Conservation (phyloP, 2,888 invertebrate genomes). For the Xestia xanthographa region DNA sequence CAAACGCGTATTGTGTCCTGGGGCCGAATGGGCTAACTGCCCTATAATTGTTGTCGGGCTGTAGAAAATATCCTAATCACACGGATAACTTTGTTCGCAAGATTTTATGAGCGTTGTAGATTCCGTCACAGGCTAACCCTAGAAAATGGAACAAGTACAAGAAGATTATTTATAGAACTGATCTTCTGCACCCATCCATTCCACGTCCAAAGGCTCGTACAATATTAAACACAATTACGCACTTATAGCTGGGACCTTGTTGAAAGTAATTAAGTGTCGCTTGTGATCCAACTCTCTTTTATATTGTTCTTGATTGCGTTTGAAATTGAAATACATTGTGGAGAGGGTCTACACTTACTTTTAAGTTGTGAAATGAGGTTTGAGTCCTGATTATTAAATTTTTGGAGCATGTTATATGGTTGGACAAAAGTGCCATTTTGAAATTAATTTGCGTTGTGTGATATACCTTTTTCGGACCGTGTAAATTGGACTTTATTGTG, state of each 20-base stretch:
- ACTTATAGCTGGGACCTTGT: conserved; percentile 51
- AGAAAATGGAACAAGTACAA: not conserved
- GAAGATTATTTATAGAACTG: not conserved
- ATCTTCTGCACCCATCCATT: not conserved
- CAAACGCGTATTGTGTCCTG: not conserved
- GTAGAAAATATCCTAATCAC: too few species aligned
- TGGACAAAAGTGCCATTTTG: conserved; percentile 14
- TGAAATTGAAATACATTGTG: conserved; percentile 53
- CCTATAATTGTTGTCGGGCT: too few species aligned
- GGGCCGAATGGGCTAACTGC: too few species aligned
- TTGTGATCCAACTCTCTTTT: conserved; percentile 49
- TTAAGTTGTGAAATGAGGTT: conserved; percentile 9
- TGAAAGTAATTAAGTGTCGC: conserved; percentile 57
- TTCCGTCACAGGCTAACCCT: not conserved
- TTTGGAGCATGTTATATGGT: conserved; percentile 1
- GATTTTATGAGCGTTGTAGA: not conserved
- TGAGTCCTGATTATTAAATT: conserved; percentile 13
- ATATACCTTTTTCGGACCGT: conserved; percentile 3
- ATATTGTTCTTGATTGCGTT: conserved; percentile 53
- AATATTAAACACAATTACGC: conserved; percentile 58
- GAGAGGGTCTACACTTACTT: conserved; percentile 37
- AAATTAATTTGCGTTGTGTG: not conserved
- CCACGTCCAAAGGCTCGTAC: not conserved
- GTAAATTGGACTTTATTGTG: not conserved
- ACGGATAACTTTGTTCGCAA: too few species aligned